Percentiles rank a stretch among this genome's conserved stretches.
Conservation (phyloP, 2,888 invertebrate genomes). For the Philonicus albiceps region DNA sequence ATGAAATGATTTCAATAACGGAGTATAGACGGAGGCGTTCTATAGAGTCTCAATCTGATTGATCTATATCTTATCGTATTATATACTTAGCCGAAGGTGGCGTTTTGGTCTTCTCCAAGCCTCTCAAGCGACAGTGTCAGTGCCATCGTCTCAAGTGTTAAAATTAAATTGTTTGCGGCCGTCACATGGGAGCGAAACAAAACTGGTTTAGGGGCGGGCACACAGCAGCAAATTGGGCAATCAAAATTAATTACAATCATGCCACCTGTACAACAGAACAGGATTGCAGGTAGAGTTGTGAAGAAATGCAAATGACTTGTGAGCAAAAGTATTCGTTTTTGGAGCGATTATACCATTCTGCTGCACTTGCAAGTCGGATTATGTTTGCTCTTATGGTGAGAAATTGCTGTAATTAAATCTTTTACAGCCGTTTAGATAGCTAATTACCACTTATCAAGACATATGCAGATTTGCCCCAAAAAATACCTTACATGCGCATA, state of each 20-base stretch:
- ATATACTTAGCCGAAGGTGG: neutral
- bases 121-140: neutral
- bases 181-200: neutral
- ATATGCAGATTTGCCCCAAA: neutral
- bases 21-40: neutral
- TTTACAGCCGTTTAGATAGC: neutral
- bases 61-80: neutral
- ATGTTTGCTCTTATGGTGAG: neutral
- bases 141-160: neutral
- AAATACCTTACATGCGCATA: neutral
- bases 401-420: neutral
- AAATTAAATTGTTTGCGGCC: neutral
- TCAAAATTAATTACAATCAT: neutral
- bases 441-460: neutral
- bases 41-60: neutral
- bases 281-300: neutral
- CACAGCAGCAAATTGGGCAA: constrained; percentile 1
- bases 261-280: constrained; percentile 10
- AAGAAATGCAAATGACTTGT: neutral
- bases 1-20: neutral
- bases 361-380: neutral
- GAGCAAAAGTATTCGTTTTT: neutral
- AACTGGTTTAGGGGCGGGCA: neutral
- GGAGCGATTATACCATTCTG: neutral
- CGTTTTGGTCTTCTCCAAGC: neutral